Percentiles rank a stretch among this genome's conserved stretches.
phyloP scores from a whole-genome alignment of 2,888 invertebrate genomes.

The Diabrotica balteata region DNA sequence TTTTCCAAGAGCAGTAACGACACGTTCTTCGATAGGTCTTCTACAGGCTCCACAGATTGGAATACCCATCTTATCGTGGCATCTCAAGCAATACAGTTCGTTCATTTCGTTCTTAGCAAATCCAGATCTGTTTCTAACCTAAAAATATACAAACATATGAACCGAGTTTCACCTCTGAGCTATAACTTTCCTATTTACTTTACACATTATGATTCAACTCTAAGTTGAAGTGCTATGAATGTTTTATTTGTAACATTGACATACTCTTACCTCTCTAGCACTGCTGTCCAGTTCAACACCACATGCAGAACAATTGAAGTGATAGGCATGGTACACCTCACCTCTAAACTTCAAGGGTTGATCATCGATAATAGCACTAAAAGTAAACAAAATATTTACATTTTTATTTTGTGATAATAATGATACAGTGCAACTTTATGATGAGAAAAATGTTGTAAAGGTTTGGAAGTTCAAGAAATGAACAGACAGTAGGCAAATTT shows the following conservation, averaged over 20 bases:
- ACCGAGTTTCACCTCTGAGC: too few relatives aligned
- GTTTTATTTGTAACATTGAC: too few relatives aligned
- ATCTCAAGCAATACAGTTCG: constrained; percentile 95
- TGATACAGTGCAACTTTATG: too few relatives aligned
- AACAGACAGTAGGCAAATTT: too few relatives aligned
- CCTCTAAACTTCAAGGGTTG: constrained; percentile 91
- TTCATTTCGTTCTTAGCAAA: constrained; percentile 92
- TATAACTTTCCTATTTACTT: too few relatives aligned
- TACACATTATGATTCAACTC: too few relatives aligned
- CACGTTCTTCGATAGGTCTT: constrained; percentile 97
- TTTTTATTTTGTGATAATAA: too few relatives aligned
- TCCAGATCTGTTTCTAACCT: constrained; percentile 86
- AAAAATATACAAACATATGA: background rate
- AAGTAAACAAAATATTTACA: constrained; percentile 33
- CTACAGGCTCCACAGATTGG: constrained; percentile 99
- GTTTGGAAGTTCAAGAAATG: too few relatives aligned
- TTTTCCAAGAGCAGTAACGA: constrained; percentile 97
- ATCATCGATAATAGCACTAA: constrained; percentile 88
- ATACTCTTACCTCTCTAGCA: constrained; percentile 74
- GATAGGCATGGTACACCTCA: constrained; percentile 99
- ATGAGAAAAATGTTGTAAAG: too few relatives aligned
- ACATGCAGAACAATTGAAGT: constrained; percentile 95
- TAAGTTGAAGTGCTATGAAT: too few relatives aligned
- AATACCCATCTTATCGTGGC: constrained; percentile 99
- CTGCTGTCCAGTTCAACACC: constrained; percentile 93